A percentile compares a stretch with the other conserved stretches of the same genome.
These are phyloP conservation scores for Oxyura jamaicensis DNA, from an alignment of 2,113 vertebrate species.

Conservation along the genomic window DNA sequence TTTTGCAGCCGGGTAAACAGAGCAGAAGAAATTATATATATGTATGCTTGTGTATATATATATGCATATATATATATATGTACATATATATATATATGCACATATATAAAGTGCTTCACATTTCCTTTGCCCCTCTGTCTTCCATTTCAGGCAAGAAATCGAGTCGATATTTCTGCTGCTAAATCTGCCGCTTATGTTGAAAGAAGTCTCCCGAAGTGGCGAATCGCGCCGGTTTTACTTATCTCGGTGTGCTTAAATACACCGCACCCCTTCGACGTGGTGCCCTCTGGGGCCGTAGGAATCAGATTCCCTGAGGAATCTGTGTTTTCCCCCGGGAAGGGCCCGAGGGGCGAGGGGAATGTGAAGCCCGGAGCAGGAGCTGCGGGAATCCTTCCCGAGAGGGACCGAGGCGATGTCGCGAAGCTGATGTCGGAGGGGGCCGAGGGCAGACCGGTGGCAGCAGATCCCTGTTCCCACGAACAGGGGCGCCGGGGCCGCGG, in stretches of 20 bases:
- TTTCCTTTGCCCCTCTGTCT: background rate
- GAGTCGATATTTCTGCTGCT: background rate
- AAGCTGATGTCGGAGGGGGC: too few species aligned
- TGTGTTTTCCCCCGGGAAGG: accelerated
- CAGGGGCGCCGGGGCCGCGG: too few species aligned
- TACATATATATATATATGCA: too few species aligned
- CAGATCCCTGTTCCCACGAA: too few species aligned
- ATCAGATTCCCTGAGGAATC: background rate
- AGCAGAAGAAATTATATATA: background rate
- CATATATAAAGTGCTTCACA: background rate
- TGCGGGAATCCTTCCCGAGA: background rate
- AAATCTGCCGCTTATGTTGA: background rate
- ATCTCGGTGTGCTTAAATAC: background rate
- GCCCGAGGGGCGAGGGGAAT: background rate
- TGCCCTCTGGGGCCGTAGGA: background rate
- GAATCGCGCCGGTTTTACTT: background rate
- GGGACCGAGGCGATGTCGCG: background rate
- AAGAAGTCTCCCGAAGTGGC: background rate
- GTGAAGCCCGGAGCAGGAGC: background rate
- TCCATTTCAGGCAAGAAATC: background rate
- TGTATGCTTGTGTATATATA: too few species aligned
- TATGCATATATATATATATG: too few species aligned
- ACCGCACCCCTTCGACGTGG: background rate
- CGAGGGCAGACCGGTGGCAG: too few species aligned
- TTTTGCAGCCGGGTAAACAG: background rate